Evolutionary conservation across 2,797 vertebrate species (phyloP).

Genomic region (Anisognathus igniventris): DNA sequence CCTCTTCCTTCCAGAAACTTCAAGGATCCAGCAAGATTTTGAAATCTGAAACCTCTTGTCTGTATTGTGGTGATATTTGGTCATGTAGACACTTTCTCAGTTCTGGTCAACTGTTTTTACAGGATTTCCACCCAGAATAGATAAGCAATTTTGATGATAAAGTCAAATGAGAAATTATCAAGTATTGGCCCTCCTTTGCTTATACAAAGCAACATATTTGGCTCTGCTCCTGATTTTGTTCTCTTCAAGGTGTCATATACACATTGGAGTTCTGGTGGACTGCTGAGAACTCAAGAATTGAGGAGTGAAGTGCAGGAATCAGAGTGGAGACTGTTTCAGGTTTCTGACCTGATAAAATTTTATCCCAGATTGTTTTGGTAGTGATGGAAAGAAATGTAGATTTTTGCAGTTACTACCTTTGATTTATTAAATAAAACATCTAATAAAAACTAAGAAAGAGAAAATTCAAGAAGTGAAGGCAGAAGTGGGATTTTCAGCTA

Average conservation of each 20-base stretch:
- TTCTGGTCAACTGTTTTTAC: not conserved
- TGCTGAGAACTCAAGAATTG: not conserved
- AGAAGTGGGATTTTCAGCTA: not conserved
- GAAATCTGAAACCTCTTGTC: not conserved
- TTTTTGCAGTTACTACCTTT: not conserved
- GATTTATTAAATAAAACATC: not conserved
- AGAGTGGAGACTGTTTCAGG: not conserved
- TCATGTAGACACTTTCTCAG: not conserved
- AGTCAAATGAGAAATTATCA: not conserved
- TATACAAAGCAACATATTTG: not conserved
- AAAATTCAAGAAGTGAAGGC: not conserved
- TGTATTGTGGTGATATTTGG: not conserved
- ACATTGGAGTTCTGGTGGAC: not conserved
- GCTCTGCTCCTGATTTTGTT: not conserved
- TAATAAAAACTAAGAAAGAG: not conserved
- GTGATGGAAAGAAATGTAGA: not conserved
- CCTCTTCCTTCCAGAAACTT: not conserved
- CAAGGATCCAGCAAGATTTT: not conserved
- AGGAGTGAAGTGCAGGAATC: not conserved
- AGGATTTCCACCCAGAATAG: not conserved
- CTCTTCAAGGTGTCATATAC: not conserved
- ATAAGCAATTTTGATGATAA: not conserved
- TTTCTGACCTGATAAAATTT: not conserved
- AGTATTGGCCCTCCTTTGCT: not conserved
- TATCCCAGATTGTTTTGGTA: not conserved